Evolutionary conservation across 2,113 vertebrate genomes (phyloP).

Genomic region (Raphicerus campestris): DNA sequence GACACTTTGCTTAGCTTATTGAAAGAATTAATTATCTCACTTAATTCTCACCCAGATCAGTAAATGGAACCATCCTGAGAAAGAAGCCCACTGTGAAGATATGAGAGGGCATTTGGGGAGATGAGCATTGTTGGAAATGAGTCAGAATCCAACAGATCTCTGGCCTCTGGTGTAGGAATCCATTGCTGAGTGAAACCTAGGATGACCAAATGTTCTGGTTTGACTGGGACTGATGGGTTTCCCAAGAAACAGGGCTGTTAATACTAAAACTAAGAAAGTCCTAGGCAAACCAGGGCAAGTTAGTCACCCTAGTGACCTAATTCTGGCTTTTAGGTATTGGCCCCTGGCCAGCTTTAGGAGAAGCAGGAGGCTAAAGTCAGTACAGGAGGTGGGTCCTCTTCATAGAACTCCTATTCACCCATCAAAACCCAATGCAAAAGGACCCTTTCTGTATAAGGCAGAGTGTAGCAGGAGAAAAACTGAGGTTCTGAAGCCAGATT

Average conservation of each 20-base stretch:
- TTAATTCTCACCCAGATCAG: not conserved
- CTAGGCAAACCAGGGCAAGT: not conserved
- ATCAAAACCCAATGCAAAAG: not conserved
- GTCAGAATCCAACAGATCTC: not conserved
- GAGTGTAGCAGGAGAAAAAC: not conserved
- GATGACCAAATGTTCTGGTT: not conserved
- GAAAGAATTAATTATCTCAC: not conserved
- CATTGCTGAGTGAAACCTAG: not conserved
- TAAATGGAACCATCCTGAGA: not conserved
- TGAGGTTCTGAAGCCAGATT: not conserved
- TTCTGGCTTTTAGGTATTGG: not conserved
- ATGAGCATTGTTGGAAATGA: no score
- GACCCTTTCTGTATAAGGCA: not conserved
- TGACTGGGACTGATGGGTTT: not conserved
- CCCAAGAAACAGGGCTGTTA: not conserved
- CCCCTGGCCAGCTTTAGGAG: not conserved
- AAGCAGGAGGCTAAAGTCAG: not conserved
- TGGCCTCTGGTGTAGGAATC: not conserved
- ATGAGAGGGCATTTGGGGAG: not conserved
- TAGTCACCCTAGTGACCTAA: not conserved
- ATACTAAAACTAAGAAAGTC: not conserved
- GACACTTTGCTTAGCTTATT: rapidly evolving
- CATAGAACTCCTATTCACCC: not conserved
- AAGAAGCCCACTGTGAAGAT: not conserved
- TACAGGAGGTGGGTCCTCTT: not conserved